Base-by-base conservation (phyloP, 2,113 vertebrate genomes). In the Pteronura brasiliensis region DNA sequence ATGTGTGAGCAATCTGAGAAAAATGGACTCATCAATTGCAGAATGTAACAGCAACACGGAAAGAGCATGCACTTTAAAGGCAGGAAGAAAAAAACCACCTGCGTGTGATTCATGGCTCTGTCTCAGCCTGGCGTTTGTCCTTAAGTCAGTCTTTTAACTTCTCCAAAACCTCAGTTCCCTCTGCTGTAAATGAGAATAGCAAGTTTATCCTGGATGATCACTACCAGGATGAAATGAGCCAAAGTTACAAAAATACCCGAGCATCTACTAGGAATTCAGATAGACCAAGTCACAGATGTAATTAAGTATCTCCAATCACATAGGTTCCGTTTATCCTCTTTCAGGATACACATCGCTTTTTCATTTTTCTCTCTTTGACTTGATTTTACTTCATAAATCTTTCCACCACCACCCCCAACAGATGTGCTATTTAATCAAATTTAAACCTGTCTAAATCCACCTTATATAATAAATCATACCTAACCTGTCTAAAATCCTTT, bases 401-500 rank as follows among this genome's bases (percentile, higher is more conserved):
- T 81, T 93, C 61, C 12, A 92, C 52, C 1, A 88, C 80, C 31
- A 96, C 96, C 96, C 96, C 93, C 94, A 98, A 93, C 90, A 98
- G 98, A 98, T 97, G 87, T 93, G 97, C 97, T 98, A 77, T 98
- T 98, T 98, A 98, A 97, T 98, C 97, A 99, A 98, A 98, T 92
- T 92, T 76, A 97, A 98, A 97, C 90, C 97, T 97, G 96, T 97
- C 97, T 96, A 98, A 97, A 97, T 98, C 90, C 84, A 95, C 96
- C 92, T 98, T 98, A 97, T 89, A 59, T 96, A 97, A 98, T 95
- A 98, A 98, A 98, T 98, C 97, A 98, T 0, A 8, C 55, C 98
- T 98, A 98, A 98, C 96, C 98, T 97, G 89, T 87, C 93, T 98
- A 97, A 98, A 98, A 97, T 97, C 84, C 96, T 98, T 95, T 97